Percentiles rank a stretch among this genome's conserved stretches.
Evolutionary conservation across 2,113 vertebrate species (phyloP).

Genomic region (Saimiri boliviensis): DNA sequence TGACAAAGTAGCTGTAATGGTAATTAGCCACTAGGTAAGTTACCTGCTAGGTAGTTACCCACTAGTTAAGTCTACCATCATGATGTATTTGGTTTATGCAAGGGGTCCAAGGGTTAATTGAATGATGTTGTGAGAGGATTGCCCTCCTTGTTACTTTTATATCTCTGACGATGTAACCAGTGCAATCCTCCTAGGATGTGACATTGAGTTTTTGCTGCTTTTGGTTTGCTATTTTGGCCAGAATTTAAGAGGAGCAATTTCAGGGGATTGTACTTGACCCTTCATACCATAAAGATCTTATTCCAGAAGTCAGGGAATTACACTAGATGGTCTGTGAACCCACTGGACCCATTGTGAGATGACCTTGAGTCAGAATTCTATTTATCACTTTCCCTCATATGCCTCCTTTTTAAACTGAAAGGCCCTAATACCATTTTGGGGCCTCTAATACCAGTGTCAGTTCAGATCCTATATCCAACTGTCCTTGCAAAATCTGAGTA

Average conservation of each 20-base stretch:
- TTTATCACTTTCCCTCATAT: background rate
- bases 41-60: background rate
- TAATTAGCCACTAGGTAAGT: background rate
- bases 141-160: background rate
- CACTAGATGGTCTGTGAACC: background rate
- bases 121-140: background rate
- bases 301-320: background rate
- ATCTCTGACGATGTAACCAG: background rate
- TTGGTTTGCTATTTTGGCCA: background rate
- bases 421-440: background rate
- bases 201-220: background rate
- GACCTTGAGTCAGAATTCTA: background rate
- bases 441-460: background rate
- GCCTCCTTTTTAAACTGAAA: background rate
- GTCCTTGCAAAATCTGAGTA: background rate
- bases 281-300: background rate
- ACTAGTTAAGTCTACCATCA: background rate
- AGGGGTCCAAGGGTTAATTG: background rate
- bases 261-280: background rate
- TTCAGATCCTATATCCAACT: background rate
- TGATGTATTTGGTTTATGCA: background rate
- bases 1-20: background rate
- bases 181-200: background rate
- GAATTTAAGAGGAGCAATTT: background rate
- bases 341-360: background rate